Evolutionary conservation across 2,888 invertebrate genomes (phyloP).

Genomic region (Deilephila porcellus): DNA sequence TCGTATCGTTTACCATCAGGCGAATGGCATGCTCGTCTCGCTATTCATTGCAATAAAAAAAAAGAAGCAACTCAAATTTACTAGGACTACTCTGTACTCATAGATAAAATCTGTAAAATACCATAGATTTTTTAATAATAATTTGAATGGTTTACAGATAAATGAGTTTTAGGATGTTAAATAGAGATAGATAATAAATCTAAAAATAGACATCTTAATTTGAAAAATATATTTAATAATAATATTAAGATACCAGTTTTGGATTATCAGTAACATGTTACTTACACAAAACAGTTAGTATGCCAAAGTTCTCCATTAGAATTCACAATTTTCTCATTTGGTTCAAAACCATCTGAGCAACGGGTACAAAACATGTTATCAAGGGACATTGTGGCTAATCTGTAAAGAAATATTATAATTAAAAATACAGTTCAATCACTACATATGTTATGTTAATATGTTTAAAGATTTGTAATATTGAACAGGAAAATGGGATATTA

Average conservation of each 20-base stretch:
- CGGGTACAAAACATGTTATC: conserved; percentile 97
- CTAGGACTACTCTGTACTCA: no score
- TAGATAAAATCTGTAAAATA: no score
- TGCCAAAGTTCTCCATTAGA: conserved; percentile 99
- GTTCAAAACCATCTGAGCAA: conserved; percentile 97
- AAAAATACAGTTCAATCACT: not conserved
- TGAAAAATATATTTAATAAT: not conserved
- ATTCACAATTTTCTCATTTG: conserved; percentile 99
- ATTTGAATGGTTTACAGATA: no score
- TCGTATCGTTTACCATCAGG: no score
- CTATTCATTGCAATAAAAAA: no score
- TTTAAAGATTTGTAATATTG: not conserved
- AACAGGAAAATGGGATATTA: conserved; percentile 22
- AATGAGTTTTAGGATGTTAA: no score
- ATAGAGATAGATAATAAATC: no score
- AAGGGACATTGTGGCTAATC: conserved; percentile 89
- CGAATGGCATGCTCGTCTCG: no score
- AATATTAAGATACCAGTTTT: not conserved
- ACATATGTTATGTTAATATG: not conserved
- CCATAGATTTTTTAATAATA: no score
- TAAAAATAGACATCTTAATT: no score
- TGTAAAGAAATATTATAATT: conserved; percentile 50
- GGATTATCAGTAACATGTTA: conserved; percentile 44
- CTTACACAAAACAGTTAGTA: conserved; percentile 99
- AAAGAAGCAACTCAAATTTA: no score